Percentiles rank a stretch among this genome's conserved stretches.
Evolutionary conservation across 2,888 invertebrate species (phyloP).

Genomic region (Gymnosoma rotundatum): DNA sequence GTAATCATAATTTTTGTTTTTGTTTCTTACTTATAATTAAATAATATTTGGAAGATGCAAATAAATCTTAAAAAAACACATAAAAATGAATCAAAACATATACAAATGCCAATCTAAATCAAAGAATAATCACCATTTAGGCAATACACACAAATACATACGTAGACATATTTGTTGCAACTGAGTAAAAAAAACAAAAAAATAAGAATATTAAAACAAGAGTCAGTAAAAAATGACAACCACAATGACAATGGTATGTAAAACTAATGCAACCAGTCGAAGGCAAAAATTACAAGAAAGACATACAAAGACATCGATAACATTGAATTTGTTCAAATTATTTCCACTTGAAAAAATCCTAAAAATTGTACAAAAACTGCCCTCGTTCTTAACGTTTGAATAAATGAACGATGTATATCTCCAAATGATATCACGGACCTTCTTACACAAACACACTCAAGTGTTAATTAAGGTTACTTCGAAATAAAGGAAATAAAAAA

Average conservation of each 20-base stretch:
- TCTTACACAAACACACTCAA: too few species aligned
- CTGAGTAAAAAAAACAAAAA: neutral
- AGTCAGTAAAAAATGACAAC: conserved; percentile 27
- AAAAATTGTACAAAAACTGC: conserved; percentile 28
- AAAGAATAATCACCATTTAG: neutral
- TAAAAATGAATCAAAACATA: conserved; percentile 12
- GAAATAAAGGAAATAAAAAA: too few species aligned
- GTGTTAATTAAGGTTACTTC: too few species aligned
- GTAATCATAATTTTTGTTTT: neutral
- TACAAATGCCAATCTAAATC: neutral
- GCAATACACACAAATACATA: conserved; percentile 19
- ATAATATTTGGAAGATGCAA: neutral
- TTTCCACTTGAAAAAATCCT: conserved; percentile 79
- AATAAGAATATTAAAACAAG: neutral
- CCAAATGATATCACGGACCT: too few species aligned
- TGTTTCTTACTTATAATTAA: conserved; percentile 13
- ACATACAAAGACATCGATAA: conserved; percentile 55
- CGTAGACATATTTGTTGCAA: conserved; percentile 30
- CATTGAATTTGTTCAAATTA: conserved; percentile 77
- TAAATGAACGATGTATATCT: too few species aligned
- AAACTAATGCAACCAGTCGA: conserved; percentile 6
- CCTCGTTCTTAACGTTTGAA: too few species aligned
- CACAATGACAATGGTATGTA: conserved; percentile 16
- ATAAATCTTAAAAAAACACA: conserved; percentile 10
- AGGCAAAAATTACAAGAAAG: conserved; percentile 28